These are phyloP conservation scores for Pangasius macronema DNA, from an alignment of 2,797 vertebrate genomes.

Conservation along the genomic window DNA sequence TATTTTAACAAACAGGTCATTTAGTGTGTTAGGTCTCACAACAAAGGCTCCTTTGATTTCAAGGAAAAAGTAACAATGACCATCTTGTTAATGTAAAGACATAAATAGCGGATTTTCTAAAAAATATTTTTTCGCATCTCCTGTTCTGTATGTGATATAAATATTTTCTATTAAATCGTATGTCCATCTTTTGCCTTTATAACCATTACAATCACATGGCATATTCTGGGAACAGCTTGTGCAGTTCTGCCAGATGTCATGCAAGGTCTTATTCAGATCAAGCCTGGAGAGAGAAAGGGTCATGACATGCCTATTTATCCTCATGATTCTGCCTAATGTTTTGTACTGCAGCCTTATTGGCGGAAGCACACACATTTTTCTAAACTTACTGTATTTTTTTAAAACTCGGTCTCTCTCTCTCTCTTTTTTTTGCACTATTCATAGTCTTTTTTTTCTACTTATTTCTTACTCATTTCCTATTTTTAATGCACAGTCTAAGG, in stretches of 20 bases:
- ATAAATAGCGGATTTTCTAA: neutral
- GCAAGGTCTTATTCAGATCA: neutral
- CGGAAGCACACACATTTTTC: neutral
- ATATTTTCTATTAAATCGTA: neutral
- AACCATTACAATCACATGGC: neutral
- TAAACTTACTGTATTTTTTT: neutral
- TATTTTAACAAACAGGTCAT: neutral
- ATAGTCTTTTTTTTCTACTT: no score
- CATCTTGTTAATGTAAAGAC: neutral
- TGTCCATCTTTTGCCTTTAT: neutral
- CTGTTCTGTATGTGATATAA: neutral
- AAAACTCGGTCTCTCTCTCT: neutral
- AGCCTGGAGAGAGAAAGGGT: neutral
- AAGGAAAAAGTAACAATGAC: neutral
- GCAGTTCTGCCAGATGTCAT: neutral
- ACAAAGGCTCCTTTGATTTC: neutral
- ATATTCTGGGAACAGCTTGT: neutral
- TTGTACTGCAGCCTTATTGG: neutral
- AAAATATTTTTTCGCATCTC: neutral
- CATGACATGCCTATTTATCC: neutral
- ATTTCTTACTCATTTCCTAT: no score
- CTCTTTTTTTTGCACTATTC: no score
- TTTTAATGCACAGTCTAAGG: no score
- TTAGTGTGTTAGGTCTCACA: neutral
- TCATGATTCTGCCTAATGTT: no score